Base-by-base conservation (phyloP, 2,113 vertebrate genomes). In the Sitta europaea region DNA sequence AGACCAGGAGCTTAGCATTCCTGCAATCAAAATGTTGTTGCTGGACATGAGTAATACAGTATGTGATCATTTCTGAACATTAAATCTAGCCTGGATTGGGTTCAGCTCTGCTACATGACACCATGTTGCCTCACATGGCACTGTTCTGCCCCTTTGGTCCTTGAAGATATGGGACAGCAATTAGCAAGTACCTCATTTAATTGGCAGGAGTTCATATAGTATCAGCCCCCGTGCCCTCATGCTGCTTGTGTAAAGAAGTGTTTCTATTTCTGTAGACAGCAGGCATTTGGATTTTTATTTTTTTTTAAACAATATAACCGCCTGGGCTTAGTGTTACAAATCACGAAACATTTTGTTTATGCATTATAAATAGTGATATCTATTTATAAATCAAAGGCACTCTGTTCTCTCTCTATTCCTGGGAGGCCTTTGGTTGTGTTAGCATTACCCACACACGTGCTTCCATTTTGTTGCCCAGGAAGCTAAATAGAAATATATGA, bases 1-100 rank as follows among this genome's bases (percentile, higher is more conserved):
- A 97, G 96, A 94, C 88, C 75, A 93, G 92, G 93, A 97, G 97
- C 92, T 97, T 98, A 92, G 88, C 79, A 97, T 98, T 98, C 97
- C 94, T 97, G 86, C 96, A 97, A 96, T 97, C 96, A 97, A 96
- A 97, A 96, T 83, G 94, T 97, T 97, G 68, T 96, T 96, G 88
- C 94, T 97, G 76, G 86, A 87, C 91, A 54, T 62, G 68, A 93
- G 92, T 89, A 80, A 84, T 86, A 63, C n/a, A 61, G 57, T 94
- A 78, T 92, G 82, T 74, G 88, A 89, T 97, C 94, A 82, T 84
- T 92, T 91, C 88, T 93, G 92, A 97, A 94, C 63, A 59, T 96
- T 94, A 92, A 94, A 94, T 96, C 96, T 97, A 94, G 96, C 96
- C 91, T 84, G 82, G 90, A 90, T 77, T 93, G 70, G 68, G 61